phyloP scores from a whole-genome alignment of 2,888 invertebrate species.

The Mythimna ferrago region DNA sequence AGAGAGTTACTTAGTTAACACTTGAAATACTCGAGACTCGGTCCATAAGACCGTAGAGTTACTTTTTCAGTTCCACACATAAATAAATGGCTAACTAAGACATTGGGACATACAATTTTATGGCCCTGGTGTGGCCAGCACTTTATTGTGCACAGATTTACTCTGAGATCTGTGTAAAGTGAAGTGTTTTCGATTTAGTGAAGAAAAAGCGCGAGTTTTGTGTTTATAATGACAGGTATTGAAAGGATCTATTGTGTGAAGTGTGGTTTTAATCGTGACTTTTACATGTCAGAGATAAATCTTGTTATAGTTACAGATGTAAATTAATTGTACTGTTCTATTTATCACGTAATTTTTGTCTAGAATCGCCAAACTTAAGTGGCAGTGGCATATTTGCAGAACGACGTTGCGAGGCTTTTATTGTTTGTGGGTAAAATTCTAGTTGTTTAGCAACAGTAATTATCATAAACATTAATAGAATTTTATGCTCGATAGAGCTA shows the following conservation, averaged over 20 bases:
- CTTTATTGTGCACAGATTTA: slow-evolving; percentile 75
- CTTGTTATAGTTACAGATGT: slow-evolving; percentile 1
- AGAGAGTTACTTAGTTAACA: slow-evolving; percentile 65
- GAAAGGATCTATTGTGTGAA: slow-evolving; percentile 44
- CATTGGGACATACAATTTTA: slow-evolving; percentile 77
- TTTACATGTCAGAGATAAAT: slow-evolving; percentile 23
- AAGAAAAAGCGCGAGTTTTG: slow-evolving; percentile 49
- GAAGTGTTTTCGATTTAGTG: slow-evolving; percentile 59
- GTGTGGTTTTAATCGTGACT: slow-evolving; percentile 38
- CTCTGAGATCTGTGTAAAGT: slow-evolving; percentile 69
- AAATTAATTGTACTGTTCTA: slow-evolving; percentile 1
- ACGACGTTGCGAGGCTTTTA: too few relatives aligned
- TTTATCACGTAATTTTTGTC: not conserved
- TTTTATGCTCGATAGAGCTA: too few relatives aligned
- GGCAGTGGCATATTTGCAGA: too few relatives aligned
- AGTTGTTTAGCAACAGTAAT: too few relatives aligned
- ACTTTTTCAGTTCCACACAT: slow-evolving; percentile 72
- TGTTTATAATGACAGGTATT: slow-evolving; percentile 57
- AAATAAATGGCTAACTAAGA: slow-evolving; percentile 80
- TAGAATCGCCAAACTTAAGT: too few relatives aligned
- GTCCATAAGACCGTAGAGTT: slow-evolving; percentile 68
- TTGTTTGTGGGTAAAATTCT: too few relatives aligned
- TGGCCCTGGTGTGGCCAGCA: slow-evolving; percentile 67
- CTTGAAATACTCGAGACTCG: slow-evolving; percentile 65
- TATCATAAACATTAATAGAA: too few relatives aligned